Evolutionary conservation across 2,888 invertebrate genomes (phyloP), one percentile per base, ranked within the genome.

Genomic region (Cephus pulcher): DNA sequence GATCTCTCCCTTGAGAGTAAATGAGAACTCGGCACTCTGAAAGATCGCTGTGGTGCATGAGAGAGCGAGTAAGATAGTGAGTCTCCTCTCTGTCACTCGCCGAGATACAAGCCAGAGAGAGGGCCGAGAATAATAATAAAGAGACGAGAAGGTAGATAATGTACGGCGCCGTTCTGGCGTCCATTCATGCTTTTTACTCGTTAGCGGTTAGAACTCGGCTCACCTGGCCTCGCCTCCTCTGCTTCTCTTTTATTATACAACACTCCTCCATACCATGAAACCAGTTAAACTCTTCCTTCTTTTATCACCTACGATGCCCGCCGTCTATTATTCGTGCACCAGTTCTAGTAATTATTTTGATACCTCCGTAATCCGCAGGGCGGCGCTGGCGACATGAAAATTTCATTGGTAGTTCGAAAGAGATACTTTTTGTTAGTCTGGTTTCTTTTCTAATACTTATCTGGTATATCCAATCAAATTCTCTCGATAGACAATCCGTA

Each of bases 151-250:
- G 82, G 84, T 80, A 85, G 87, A 87, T 85, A 87, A 89, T 84
- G 82, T 84, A 87, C 86, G 89, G 89, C 89, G 88, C 88, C 89
- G 85, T 85, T 84, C 85, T 88, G 88, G 85, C 88, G 86, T 87
- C 87, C 89, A 89, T 89, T 89, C 89, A 89, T 89, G 88, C 89
- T 89, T 89, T 89, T 89, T 89, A 89, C 87, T 89, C 88, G 89
- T 89, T 88, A 88, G 86, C 81, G 83, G 84, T 83, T 85, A 75
- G 84, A 86, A 84, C 83, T 84, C 84, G 84, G 75, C 82, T 80
- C 84, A 80, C 78, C 80, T 83, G 80, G 81, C 81, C 77, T 79
- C 73, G 68, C 79, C 79, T 77, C 76, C 74, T 37, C 30, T 40
- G 37, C 76, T 74, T 34, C 75, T 71, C 78, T 32, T 56, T 56